Conservation (phyloP, 2,797 vertebrate genomes). For the Xiphorhynchus erythropygius region DNA sequence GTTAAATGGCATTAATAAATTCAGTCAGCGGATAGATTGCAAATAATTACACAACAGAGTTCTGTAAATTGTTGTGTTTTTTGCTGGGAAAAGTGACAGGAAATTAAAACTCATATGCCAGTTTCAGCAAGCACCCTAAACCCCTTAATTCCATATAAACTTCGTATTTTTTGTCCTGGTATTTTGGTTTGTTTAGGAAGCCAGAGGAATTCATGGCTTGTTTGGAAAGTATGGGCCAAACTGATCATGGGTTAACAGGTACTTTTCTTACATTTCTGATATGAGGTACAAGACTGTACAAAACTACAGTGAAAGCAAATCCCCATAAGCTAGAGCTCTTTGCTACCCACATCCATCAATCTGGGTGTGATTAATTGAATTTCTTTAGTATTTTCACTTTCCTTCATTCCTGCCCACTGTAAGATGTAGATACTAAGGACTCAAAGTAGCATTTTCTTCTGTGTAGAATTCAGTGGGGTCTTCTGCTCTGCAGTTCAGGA, state of each 20-base stretch:
- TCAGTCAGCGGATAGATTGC: background rate
- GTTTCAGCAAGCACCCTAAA: background rate
- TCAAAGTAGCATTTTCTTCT: background rate
- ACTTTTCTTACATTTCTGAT: background rate
- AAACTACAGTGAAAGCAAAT: background rate
- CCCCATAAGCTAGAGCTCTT: fast-evolving
- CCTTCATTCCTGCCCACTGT: background rate
- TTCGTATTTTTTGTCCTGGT: background rate
- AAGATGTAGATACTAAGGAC: background rate
- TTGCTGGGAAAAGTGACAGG: background rate
- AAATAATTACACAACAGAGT: background rate
- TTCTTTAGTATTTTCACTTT: background rate
- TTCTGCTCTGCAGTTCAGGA: background rate
- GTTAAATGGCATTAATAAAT: background rate
- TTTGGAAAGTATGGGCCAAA: background rate
- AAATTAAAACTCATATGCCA: background rate
- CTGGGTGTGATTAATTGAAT: background rate
- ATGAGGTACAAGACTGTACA: background rate
- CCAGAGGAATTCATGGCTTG: background rate
- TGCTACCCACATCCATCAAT: background rate
- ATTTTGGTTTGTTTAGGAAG: background rate
- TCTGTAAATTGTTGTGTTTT: background rate
- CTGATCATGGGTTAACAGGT: background rate
- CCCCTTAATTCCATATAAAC: background rate
- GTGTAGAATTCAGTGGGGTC: fast-evolving